Percentiles rank a stretch among this genome's conserved stretches.
phyloP scores from a whole-genome alignment of 2,113 vertebrate genomes.

The Balaeniceps rex region DNA sequence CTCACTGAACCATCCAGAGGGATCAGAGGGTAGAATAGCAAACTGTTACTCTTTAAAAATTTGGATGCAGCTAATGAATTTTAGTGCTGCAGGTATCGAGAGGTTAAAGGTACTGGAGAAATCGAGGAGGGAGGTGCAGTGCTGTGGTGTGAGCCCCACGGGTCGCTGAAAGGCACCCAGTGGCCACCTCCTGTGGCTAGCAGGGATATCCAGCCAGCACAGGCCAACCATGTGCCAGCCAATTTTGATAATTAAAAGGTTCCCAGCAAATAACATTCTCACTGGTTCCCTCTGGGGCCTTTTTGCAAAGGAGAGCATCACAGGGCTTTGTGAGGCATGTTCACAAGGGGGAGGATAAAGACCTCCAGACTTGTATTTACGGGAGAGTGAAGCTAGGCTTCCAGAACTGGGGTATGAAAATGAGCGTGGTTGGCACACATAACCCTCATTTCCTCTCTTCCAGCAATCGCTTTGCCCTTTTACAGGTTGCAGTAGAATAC shows the following conservation, averaged over 20 bases:
- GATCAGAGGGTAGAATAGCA: background rate
- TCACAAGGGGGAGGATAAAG: background rate
- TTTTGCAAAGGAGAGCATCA: background rate
- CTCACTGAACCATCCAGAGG: background rate
- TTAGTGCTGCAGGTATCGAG: background rate
- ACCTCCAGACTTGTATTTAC: background rate
- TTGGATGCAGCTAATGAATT: background rate
- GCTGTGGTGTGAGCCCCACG: rapidly evolving
- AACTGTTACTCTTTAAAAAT: background rate
- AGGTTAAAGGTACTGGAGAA: background rate
- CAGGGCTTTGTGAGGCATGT: background rate
- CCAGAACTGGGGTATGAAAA: background rate
- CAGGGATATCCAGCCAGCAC: background rate
- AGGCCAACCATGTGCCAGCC: background rate
- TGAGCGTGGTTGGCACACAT: background rate
- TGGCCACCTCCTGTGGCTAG: background rate
- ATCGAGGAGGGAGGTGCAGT: background rate
- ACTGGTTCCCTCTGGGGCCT: background rate
- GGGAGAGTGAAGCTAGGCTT: background rate
- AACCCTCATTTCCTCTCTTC: background rate
- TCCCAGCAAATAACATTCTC: background rate
- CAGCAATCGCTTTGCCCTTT: background rate
- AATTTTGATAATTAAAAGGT: background rate
- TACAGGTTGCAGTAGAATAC: background rate
- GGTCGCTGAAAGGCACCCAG: rapidly evolving